Evolutionary conservation across 2,113 vertebrate genomes (phyloP), one percentile per base, ranked within the genome.

Genomic region (Pedetes capensis): DNA sequence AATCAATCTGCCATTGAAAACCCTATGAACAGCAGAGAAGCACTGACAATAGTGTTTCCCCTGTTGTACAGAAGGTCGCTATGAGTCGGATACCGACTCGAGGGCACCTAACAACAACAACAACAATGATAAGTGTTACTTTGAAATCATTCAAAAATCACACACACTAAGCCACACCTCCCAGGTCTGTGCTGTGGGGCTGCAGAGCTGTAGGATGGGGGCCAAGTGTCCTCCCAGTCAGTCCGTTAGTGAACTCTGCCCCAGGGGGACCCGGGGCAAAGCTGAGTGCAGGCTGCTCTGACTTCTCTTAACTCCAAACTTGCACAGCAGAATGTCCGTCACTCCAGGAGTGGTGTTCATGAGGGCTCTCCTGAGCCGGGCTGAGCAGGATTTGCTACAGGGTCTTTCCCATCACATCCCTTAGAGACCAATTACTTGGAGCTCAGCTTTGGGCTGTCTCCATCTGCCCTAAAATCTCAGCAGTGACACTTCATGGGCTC

Each of bases 341-440:
- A 64, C 74, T 27, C 17, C 0, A 12, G 64, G 59, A 74, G 69
- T 78, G 64, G 61, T 61, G 64, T 87, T 37, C 37, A 49, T n/a
- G 68, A 55, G 25, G 71, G 55, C 51, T 75, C 49, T 12, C 39
- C 11, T 9, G 3, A 51, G 78, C 44, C 3, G 1, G 42, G 71
- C 32, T 49, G 74, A 82, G 29, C 72, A 80, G 64, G 63, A 72
- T 76, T 39, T 79, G 81, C 89, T 82, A 61, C 0, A 0, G 69
- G 85, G 86, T 74, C 66, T 84, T 91, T 64, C 71, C 49, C 1
- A 25, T 18, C 69, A 75, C 34, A 51, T 89, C 94, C 87, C 95
- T 92, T 14, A 63, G 96, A 95, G 95, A 94, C 91, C 79, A 86
- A 79, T 79, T 80, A 91, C 47, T 76, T 0, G 11, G 32, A 91